phyloP scores from a whole-genome alignment of 2,113 vertebrate genomes.

The Xiphias gladius region DNA sequence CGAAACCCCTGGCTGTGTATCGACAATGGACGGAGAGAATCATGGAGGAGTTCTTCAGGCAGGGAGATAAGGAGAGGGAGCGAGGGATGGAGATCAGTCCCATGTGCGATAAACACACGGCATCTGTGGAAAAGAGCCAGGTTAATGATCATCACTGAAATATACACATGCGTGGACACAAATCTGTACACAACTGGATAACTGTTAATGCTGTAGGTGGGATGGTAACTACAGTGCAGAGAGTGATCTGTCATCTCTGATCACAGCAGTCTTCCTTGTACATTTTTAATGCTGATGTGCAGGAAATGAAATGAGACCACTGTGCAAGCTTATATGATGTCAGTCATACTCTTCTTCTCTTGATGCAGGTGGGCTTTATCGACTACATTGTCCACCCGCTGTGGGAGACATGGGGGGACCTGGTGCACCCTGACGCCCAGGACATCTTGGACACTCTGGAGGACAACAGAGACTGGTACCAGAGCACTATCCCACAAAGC shows the following conservation, averaged over 20 bases:
- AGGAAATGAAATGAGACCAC: slow-evolving; percentile 45
- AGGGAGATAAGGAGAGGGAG: slow-evolving; percentile 92
- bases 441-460: slow-evolving; percentile 94
- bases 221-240: slow-evolving; percentile 43
- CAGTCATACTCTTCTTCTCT: slow-evolving; percentile 35
- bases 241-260: slow-evolving; percentile 60
- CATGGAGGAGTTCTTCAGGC: slow-evolving; percentile 95
- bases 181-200: slow-evolving; percentile 31
- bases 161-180: neutral
- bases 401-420: slow-evolving; percentile 95
- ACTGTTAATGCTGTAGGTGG: slow-evolving; percentile 48
- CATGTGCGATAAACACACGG: slow-evolving; percentile 95
- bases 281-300: slow-evolving; percentile 72
- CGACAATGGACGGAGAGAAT: slow-evolving; percentile 95
- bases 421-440: slow-evolving; percentile 94
- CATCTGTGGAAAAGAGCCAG: slow-evolving; percentile 95
- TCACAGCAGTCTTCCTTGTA: slow-evolving; percentile 62
- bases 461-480: slow-evolving; percentile 96
- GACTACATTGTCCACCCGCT: slow-evolving; percentile 95
- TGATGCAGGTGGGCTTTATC: slow-evolving; percentile 91
- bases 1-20: slow-evolving; percentile 92
- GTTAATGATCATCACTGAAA: slow-evolving; percentile 71
- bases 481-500: slow-evolving; percentile 92
- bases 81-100: slow-evolving; percentile 95
- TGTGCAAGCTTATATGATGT: slow-evolving; percentile 26